Evolutionary conservation across 2,888 invertebrate species (phyloP), one percentile per base, ranked within the genome.

Genomic region (Girardia tigrina): DNA sequence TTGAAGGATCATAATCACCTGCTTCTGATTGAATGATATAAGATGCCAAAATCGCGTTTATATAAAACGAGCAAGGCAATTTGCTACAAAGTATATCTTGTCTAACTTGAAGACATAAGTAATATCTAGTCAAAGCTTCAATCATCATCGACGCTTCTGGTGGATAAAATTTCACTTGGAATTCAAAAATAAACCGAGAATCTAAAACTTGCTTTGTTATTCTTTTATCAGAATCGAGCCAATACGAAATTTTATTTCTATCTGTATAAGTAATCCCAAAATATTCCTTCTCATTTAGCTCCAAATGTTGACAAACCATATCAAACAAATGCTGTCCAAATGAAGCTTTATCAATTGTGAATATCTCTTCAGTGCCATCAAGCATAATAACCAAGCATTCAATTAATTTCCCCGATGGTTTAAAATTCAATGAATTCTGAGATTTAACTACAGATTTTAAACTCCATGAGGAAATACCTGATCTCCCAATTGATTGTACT

Each of bases 141-240:
- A 91, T 92, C 78, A 98, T 86, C 85, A 92, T 91, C 26, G 93
- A 89, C 16, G 98, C 97, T 84, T 97, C 95, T 74, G 95, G 94
- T 1, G 98, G 97, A 86, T 98, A 98, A 87, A 99, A 99, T 86
- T 98, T 99, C 77, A 99, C 94, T 82, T 92, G 92, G 85, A 97
- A 97, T 80, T 89, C 88, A 83, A 98, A 89, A 80, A 89, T 88
- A 94, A 94, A 94, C 23, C 29, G 28, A 16, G 29, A 36, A 20
- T 77, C 77, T 77, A 29, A 42, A 75, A 75, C 26, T 71, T 75
- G 76, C 23, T 75, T 75, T 6, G 29, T 8, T 29, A 75, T 74
- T 16, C 23, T 75, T 36, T 75, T 75, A 2, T 12, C 8, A 14
- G 27, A 16, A 72, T 75, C 75, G 28, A 75, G 36, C 76, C 76